Conservation (phyloP, 2,888 invertebrate genomes). For the Cantharis rufa region DNA sequence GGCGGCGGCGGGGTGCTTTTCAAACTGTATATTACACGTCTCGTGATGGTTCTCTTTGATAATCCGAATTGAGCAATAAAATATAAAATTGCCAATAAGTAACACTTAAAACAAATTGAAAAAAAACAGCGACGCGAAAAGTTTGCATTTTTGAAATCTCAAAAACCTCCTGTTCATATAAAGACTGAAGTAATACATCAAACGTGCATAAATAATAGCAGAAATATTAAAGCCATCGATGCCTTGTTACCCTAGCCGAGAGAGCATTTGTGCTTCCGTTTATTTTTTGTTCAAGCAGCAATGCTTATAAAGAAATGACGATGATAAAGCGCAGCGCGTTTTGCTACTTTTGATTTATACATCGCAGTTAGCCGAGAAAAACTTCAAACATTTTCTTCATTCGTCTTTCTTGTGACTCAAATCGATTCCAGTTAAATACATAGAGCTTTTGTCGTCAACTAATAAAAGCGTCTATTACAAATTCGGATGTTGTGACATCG, state of each 20-base stretch:
- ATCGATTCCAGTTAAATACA: not conserved
- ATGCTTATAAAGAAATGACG: conserved; percentile 32
- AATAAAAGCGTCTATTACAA: conserved; percentile 24
- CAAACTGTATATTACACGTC: not conserved
- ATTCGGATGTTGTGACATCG: conserved; percentile 25
- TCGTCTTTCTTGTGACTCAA: conserved; percentile 4
- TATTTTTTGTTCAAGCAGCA: conserved; percentile 28
- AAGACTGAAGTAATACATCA: conserved; percentile 29
- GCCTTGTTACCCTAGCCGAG: conserved; percentile 18
- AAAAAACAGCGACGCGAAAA: not conserved
- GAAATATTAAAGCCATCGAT: conserved; percentile 30
- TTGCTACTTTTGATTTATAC: conserved; percentile 31
- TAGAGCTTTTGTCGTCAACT: conserved; percentile 19
- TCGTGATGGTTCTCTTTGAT: not conserved
- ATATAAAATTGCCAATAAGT: not conserved
- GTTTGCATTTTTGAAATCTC: conserved; percentile 10
- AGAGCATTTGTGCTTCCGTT: conserved; percentile 18
- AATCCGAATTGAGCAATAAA: not conserved
- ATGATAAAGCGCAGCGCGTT: conserved; percentile 29
- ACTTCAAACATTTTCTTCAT: conserved; percentile 25
- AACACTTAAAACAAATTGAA: not conserved
- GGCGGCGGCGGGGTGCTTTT: not conserved
- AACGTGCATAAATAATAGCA: conserved; percentile 26
- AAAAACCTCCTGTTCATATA: conserved; percentile 23
- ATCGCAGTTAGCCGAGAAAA: conserved; percentile 23